A percentile compares a stretch with the other conserved stretches of the same genome.
These are phyloP conservation scores for Stegodyphus mimosarum DNA, from an alignment of 1,140 invertebrate species.

Conservation along the genomic window DNA sequence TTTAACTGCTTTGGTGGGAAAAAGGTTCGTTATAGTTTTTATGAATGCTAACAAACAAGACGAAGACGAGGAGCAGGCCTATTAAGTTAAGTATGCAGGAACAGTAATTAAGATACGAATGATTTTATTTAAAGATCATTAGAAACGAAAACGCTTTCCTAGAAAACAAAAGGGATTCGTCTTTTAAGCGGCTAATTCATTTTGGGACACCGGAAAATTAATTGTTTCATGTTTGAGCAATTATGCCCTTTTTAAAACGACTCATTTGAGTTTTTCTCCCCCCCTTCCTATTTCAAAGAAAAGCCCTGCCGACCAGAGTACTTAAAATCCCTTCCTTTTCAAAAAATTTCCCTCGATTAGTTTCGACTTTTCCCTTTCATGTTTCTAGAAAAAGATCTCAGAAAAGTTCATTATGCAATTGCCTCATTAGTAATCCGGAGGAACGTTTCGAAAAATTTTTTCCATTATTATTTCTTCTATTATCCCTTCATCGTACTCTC, in stretches of 20 bases:
- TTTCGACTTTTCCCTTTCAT: constrained; percentile 55
- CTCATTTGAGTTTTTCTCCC: constrained; percentile 11
- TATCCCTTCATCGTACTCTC: constrained; percentile 1
- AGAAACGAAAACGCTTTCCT: constrained; percentile 57
- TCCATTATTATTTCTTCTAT: constrained; percentile 13
- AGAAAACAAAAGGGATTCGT: constrained; percentile 44
- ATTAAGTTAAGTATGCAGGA: constrained; percentile 15
- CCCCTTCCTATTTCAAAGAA: constrained; percentile 4
- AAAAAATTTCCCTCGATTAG: constrained; percentile 57
- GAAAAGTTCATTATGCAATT: constrained; percentile 59
- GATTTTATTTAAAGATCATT: constrained; percentile 60
- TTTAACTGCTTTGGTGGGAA: no score
- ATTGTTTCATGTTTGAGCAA: constrained; percentile 61
- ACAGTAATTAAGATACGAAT: constrained; percentile 51
- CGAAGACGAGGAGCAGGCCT: constrained; percentile 8
- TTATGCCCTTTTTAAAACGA: constrained; percentile 38
- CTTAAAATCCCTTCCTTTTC: constrained; percentile 18
- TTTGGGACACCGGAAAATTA: constrained; percentile 60
- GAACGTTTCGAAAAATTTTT: constrained; percentile 28
- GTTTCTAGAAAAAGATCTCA: constrained; percentile 52
- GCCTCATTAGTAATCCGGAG: constrained; percentile 50
- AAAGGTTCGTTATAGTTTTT: no score
- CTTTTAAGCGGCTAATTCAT: constrained; percentile 57
- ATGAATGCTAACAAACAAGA: neutral
- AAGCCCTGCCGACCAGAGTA: neutral